Conservation (phyloP, 1,140 invertebrate genomes). For the Anastrepha obliqua region DNA sequence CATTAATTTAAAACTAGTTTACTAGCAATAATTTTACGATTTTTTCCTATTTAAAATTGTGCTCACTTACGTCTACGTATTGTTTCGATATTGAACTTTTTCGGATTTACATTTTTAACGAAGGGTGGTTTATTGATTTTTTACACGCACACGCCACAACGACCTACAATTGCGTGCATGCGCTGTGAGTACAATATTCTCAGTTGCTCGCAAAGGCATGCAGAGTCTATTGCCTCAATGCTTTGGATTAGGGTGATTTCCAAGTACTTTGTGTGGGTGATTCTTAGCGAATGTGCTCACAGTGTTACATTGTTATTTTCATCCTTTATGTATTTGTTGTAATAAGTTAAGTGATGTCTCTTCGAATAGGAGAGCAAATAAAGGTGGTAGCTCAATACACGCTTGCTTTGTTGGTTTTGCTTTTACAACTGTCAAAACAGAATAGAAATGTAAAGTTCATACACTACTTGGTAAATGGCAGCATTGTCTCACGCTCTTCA, state of each 20-base stretch:
- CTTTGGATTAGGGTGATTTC: neutral
- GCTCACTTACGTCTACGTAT: conserved; percentile 58
- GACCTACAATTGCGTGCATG: conserved; percentile 2
- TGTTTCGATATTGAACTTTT: conserved; percentile 57
- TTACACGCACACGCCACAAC: conserved; percentile 26
- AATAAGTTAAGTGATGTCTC: neutral
- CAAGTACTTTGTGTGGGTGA: neutral
- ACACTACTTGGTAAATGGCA: no score
- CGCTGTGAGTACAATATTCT: neutral
- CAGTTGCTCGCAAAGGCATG: neutral
- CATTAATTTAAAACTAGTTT: conserved; percentile 50
- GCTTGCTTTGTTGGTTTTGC: no score
- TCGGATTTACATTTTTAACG: conserved; percentile 57
- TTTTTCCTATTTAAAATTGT: conserved; percentile 54
- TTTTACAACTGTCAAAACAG: no score
- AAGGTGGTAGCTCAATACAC: no score
- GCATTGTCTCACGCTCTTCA: no score
- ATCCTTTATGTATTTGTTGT: neutral
- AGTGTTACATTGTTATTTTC: no score
- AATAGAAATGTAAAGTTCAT: no score
- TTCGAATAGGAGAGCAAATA: no score
- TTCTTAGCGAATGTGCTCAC: neutral
- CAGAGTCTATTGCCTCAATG: neutral
- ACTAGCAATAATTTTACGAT: conserved; percentile 39
- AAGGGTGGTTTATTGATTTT: conserved; percentile 60